phyloP scores from a whole-genome alignment of 2,797 vertebrate genomes.

The Platalea minor region DNA sequence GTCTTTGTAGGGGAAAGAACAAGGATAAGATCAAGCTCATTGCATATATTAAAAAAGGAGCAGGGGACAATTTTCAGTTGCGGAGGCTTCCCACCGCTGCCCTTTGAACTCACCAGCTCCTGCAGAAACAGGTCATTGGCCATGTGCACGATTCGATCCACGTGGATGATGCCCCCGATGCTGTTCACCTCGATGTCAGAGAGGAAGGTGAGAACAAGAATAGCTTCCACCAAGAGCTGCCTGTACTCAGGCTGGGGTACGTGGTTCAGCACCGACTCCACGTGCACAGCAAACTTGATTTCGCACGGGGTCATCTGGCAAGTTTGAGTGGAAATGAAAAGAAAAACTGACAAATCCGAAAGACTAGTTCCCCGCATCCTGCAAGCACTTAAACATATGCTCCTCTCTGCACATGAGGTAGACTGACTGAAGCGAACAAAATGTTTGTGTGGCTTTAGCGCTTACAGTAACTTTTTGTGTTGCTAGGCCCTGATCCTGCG shows the following conservation, averaged over 20 bases:
- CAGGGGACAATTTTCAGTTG: neutral
- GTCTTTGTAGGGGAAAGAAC: neutral
- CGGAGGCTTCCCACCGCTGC: neutral
- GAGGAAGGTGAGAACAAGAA: constrained; percentile 90
- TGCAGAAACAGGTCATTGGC: constrained; percentile 93
- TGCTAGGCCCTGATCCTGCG: neutral
- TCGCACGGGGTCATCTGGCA: constrained; percentile 93
- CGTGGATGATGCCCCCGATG: constrained; percentile 90
- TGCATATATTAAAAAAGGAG: neutral
- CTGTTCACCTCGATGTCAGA: constrained; percentile 88
- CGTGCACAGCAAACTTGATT: constrained; percentile 97
- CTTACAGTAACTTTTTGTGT: neutral
- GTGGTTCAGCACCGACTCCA: constrained; percentile 95
- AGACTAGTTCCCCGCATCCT: neutral
- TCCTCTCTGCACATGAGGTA: neutral
- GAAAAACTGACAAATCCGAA: neutral
- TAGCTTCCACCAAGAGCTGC: constrained; percentile 93
- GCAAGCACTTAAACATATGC: neutral
- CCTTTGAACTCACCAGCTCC: constrained; percentile 85
- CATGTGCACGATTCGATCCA: constrained; percentile 90
- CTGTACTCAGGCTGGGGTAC: constrained; percentile 95
- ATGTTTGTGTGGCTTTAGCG: neutral
- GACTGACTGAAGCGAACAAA: neutral
- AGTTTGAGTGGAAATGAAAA: neutral
- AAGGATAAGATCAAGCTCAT: neutral